Percentiles rank a stretch among this genome's conserved stretches.
Conservation (phyloP, 2,888 invertebrate species). For the Rutpela maculata region DNA sequence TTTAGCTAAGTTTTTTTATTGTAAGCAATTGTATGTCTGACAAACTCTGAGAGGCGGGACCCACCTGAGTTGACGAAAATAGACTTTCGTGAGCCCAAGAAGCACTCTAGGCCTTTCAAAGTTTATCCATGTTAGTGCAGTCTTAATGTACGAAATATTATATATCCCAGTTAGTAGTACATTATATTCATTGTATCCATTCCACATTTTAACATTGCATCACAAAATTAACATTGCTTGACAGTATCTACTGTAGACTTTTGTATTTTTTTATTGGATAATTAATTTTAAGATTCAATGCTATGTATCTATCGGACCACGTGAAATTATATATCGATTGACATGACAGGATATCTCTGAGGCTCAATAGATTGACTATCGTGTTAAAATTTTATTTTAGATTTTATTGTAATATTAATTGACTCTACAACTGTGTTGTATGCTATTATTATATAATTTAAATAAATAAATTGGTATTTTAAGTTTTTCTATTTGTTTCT, state of each 20-base stretch:
- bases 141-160: slow-evolving; percentile 63
- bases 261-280: slow-evolving; percentile 73
- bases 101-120: slow-evolving; percentile 54
- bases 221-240: slow-evolving; percentile 68
- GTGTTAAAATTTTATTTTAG: slow-evolving; percentile 69
- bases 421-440: slow-evolving; percentile 74
- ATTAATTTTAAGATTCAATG: slow-evolving; percentile 67
- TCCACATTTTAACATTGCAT: slow-evolving; percentile 69
- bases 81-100: slow-evolving; percentile 26
- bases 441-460: slow-evolving; percentile 74
- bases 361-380: slow-evolving; percentile 67
- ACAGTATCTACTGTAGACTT: slow-evolving; percentile 70
- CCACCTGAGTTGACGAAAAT: slow-evolving; percentile 34
- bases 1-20: slow-evolving; percentile 73
- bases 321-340: slow-evolving; percentile 65
- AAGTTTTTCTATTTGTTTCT: slow-evolving; percentile 56
- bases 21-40: slow-evolving; percentile 72
- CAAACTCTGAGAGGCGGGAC: slow-evolving; percentile 61
- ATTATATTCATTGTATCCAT: slow-evolving; percentile 73
- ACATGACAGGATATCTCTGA: slow-evolving; percentile 61
- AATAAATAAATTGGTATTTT: slow-evolving; percentile 74
- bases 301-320: slow-evolving; percentile 57
- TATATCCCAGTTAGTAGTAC: slow-evolving; percentile 70
- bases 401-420: slow-evolving; percentile 70
- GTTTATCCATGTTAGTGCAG: slow-evolving; percentile 72